Conservation (phyloP, 2,113 vertebrate genomes). For the Zosterops japonicus region DNA sequence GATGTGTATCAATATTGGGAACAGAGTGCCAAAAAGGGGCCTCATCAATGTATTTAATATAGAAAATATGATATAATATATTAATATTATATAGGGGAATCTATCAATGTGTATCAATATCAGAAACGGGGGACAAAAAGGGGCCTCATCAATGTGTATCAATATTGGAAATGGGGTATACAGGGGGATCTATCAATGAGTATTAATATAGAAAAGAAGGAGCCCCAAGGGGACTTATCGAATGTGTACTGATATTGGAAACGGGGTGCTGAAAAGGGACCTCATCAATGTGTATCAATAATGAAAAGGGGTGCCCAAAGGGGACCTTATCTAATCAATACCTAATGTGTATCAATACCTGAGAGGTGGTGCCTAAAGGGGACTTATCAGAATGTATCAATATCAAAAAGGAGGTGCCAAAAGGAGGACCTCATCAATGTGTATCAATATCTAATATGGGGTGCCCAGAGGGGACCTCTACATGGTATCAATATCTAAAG, state of each 20-base stretch:
- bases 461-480: too few species aligned
- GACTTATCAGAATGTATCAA: too few species aligned
- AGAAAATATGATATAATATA: too few species aligned
- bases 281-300: neutral
- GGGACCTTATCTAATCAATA: neutral
- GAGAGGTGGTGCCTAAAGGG: accelerated
- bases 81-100: neutral
- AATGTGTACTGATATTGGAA: neutral
- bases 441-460: neutral
- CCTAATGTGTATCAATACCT: neutral
- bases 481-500: neutral
- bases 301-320: accelerated
- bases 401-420: too few species aligned
- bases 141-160: too few species aligned
- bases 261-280: accelerated
- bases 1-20: neutral
- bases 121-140: too few species aligned
- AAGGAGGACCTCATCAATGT: too few species aligned
- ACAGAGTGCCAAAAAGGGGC: too few species aligned
- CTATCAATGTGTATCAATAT: neutral
- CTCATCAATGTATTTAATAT: too few species aligned
- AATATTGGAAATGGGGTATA: too few species aligned
- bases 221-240: neutral
- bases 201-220: neutral
- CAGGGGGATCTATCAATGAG: too few species aligned